Evolutionary conservation across 2,888 invertebrate species (phyloP).

Genomic region (Tricholauxania praeusta): DNA sequence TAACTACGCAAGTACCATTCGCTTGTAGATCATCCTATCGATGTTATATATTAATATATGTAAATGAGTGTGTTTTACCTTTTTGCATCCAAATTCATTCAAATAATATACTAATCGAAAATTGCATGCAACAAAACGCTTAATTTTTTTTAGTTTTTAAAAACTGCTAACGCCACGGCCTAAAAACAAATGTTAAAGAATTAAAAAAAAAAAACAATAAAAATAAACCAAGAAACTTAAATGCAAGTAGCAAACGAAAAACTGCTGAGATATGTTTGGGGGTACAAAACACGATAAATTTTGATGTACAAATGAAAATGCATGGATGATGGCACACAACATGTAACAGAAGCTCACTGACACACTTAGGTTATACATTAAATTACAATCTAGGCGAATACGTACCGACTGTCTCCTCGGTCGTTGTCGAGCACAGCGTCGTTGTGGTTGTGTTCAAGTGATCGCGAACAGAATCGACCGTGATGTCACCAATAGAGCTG

Average conservation of each 20-base stretch:
- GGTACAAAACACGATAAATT: not conserved
- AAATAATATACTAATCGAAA: conserved; percentile 8
- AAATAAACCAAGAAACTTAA: not conserved
- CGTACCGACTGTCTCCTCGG: conserved; percentile 68
- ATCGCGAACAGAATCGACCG: conserved; percentile 93
- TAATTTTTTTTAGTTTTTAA: conserved; percentile 32
- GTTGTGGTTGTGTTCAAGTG: conserved; percentile 74
- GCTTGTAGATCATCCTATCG: too few species aligned
- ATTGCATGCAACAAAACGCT: conserved; percentile 8
- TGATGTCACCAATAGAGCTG: conserved; percentile 86
- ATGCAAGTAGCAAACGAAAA: conserved; percentile 6
- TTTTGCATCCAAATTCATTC: conserved; percentile 20
- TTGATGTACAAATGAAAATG: conserved; percentile 6
- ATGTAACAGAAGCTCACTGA: not conserved
- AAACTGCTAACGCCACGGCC: conserved; percentile 44
- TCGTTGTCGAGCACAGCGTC: conserved; percentile 66
- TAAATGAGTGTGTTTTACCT: not conserved
- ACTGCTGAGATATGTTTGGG: not conserved
- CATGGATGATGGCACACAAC: not conserved
- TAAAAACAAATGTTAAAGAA: conserved; percentile 44
- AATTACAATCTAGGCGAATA: not conserved
- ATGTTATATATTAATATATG: too few species aligned
- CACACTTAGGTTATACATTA: not conserved
- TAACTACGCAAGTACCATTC: too few species aligned
- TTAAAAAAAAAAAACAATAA: conserved; percentile 30